A percentile compares a stretch with the other conserved stretches of the same genome.
Evolutionary conservation across 2,797 vertebrate species (phyloP).

Genomic region (Pristis pectinata): DNA sequence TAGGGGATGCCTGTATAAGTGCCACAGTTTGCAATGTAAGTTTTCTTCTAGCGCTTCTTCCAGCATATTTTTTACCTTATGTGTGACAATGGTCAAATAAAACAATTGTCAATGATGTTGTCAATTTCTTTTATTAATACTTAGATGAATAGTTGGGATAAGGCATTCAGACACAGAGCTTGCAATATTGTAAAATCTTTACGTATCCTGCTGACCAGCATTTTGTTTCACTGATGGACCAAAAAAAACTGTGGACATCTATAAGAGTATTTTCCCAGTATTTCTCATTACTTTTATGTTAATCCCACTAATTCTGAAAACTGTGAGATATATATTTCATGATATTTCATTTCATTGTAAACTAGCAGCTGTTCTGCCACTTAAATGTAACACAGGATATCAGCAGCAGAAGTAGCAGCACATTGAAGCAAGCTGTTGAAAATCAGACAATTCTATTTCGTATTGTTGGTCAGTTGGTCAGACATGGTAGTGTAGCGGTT

Average conservation of each 20-base stretch:
- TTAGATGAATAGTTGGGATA: too few relatives aligned
- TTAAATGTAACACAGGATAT: background rate
- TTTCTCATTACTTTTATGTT: background rate
- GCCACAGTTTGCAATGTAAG: too few relatives aligned
- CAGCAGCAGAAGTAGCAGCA: background rate
- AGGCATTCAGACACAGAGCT: background rate
- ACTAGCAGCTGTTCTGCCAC: background rate
- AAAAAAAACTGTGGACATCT: background rate
- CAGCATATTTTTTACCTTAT: too few relatives aligned
- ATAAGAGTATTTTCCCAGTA: background rate
- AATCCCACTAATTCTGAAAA: too few relatives aligned
- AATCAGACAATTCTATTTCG: background rate
- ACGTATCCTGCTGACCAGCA: background rate
- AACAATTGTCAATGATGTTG: too few relatives aligned
- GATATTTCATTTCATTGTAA: background rate
- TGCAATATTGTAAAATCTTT: background rate
- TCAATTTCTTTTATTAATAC: too few relatives aligned
- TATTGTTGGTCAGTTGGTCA: background rate
- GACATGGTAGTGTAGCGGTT: too few relatives aligned
- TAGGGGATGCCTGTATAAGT: too few relatives aligned
- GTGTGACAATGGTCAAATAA: too few relatives aligned
- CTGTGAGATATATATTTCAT: background rate
- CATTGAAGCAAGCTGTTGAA: background rate
- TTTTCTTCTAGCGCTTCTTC: too few relatives aligned
- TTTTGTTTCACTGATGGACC: background rate